Evolutionary conservation across 2,888 invertebrate genomes (phyloP).

Genomic region (Hoplodrina blanda): DNA sequence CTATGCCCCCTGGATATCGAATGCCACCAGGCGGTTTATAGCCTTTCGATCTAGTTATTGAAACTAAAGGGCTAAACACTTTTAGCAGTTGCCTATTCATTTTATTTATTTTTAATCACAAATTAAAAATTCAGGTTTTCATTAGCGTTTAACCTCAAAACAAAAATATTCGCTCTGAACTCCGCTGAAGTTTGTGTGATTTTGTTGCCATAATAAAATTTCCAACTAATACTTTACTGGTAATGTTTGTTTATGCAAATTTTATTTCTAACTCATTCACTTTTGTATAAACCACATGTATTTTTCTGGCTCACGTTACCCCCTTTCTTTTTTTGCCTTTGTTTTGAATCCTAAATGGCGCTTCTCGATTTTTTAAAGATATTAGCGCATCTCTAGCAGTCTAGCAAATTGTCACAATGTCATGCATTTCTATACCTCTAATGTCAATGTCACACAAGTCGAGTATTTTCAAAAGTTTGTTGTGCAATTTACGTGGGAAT

Average conservation of each 20-base stretch:
- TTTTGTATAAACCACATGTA: too few species aligned
- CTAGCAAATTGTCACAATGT: too few species aligned
- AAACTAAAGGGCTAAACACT: constrained; percentile 69
- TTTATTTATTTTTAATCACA: constrained; percentile 26
- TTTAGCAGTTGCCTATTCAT: constrained; percentile 67
- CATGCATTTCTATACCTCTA: too few species aligned
- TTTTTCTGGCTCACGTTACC: too few species aligned
- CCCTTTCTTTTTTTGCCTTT: too few species aligned
- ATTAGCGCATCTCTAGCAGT: too few species aligned
- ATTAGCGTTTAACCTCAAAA: constrained; percentile 23
- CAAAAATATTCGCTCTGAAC: constrained; percentile 3
- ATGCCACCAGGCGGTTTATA: constrained; percentile 87
- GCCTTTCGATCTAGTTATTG: constrained; percentile 75
- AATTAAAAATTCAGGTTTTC: neutral
- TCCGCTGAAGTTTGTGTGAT: constrained; percentile 26
- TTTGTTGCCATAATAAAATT: constrained; percentile 21
- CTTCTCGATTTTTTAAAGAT: too few species aligned
- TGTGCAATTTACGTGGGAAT: constrained; percentile 40
- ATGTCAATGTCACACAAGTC: neutral
- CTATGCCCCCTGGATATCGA: constrained; percentile 90
- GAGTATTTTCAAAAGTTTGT: constrained; percentile 60
- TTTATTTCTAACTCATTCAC: too few species aligned
- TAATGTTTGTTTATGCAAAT: too few species aligned
- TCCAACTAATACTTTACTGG: neutral
- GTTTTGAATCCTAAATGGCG: too few species aligned